Evolutionary conservation across 2,888 invertebrate species (phyloP).

Genomic region (Malthinus flaveolus): DNA sequence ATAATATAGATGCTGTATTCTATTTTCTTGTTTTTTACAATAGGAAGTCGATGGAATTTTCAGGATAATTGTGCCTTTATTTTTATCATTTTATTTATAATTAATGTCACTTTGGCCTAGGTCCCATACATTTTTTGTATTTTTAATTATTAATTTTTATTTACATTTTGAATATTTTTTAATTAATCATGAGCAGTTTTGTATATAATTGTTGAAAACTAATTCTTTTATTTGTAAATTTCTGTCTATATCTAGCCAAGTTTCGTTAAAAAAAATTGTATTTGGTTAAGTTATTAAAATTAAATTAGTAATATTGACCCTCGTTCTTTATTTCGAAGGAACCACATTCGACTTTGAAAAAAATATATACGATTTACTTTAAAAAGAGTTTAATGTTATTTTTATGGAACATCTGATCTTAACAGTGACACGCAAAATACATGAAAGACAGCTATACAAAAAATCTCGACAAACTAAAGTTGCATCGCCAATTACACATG

Average conservation of each 20-base stretch:
- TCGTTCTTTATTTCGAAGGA: neutral
- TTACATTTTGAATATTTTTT: constrained; percentile 6
- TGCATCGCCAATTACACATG: neutral
- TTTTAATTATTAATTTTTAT: constrained; percentile 5
- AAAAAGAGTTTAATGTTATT: constrained; percentile 38
- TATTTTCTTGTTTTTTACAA: constrained; percentile 11
- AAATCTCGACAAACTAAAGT: constrained; percentile 9
- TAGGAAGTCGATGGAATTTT: constrained; percentile 30
- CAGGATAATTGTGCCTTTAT: constrained; percentile 37
- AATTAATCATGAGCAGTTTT: constrained; percentile 6
- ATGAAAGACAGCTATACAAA: constrained; percentile 39
- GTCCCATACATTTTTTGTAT: constrained; percentile 17
- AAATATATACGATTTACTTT: constrained; percentile 32
- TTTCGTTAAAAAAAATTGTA: constrained; percentile 33
- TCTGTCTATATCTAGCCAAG: constrained; percentile 28
- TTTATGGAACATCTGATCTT: constrained; percentile 36
- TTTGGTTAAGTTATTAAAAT: constrained; percentile 38
- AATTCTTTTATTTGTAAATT: constrained; percentile 14
- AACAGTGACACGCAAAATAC: constrained; percentile 40
- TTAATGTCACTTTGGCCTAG: constrained; percentile 34
- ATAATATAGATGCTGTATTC: neutral
- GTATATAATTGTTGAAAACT: constrained; percentile 11
- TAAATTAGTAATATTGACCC: constrained; percentile 9
- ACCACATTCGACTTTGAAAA: constrained; percentile 10
- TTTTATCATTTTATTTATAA: constrained; percentile 31